Evolutionary conservation across 1,140 invertebrate species (phyloP), one percentile per base, ranked within the genome.

Genomic region (Patella vulgata): DNA sequence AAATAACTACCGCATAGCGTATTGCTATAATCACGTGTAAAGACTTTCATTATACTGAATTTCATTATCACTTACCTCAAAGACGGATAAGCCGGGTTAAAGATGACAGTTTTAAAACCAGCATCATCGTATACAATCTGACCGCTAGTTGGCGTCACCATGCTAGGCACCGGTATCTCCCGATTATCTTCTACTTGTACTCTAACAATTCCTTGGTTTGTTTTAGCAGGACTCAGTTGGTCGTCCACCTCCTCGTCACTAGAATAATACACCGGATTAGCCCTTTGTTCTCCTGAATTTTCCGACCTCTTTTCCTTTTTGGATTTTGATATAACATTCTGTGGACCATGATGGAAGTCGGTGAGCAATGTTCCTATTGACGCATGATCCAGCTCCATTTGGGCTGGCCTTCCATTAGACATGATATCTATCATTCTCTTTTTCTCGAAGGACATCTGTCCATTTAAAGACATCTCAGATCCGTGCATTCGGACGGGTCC

Each of bases 241-340:
- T 23, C 43, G 23, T 43, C 21, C 2, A 51, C 61, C 6, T 63
- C 61, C n/a, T 63, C 61, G 28, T 63, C 62, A 43, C 55, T 64
- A 42, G 62, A 64, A 21, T 43, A 33, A 43, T 64, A 64, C 62
- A 64, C 40, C 0, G 62, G 62, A 50, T 64, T 64, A 3, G 47
- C 12, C 6, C 47, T 48, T 19, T 58, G 47, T 23, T 47, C 39
- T n/a, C n/a, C n/a, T 6, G 25, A 25, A 0, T 33, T 4, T 3
- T 23, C 1, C 0, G 55, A 39, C 30, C 27, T 19, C 1, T 57
- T 19, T 14, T 57, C 11, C 21, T 19, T 44, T 25, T 30, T 23
- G 9, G 55, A 1, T 47, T 44, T 21, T 17, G 17, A 11, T 21
- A 21, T 3, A 21, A 27, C 28, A 27, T n/a, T 40, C 30, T 2